Conservation (phyloP, 2,888 invertebrate genomes). For the Thumatha senex region DNA sequence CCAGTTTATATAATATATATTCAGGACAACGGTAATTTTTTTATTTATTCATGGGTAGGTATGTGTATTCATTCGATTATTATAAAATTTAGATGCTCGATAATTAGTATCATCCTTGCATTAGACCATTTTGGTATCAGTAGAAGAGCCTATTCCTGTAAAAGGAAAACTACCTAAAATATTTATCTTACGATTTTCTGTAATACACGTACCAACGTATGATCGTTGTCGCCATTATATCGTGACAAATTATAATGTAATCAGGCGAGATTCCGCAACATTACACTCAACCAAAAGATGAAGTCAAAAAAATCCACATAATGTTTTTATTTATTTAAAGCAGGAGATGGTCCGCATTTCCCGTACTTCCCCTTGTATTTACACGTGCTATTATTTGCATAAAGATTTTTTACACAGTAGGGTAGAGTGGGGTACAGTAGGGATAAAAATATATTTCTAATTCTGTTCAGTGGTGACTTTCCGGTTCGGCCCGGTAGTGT, state of each 20-base stretch:
- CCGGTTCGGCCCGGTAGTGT: constrained; percentile 62
- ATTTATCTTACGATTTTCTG: too few species aligned
- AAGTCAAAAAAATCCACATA: constrained; percentile 27
- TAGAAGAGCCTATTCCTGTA: too few species aligned
- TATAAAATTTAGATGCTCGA: too few species aligned
- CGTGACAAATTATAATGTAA: constrained; percentile 23
- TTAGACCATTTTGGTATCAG: too few species aligned
- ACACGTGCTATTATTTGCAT: constrained; percentile 82
- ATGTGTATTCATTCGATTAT: too few species aligned
- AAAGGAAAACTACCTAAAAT: too few species aligned
- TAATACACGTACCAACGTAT: not conserved
- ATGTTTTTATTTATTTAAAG: constrained; percentile 48
- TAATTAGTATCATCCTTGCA: too few species aligned
- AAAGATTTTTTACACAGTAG: constrained; percentile 67
- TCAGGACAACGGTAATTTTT: too few species aligned
- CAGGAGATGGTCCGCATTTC: constrained; percentile 43
- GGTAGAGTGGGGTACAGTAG: constrained; percentile 59
- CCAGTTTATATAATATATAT: too few species aligned
- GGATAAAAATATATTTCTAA: constrained; percentile 82
- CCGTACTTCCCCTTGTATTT: constrained; percentile 69
- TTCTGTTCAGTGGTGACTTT: constrained; percentile 71
- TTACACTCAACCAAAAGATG: constrained; percentile 27
- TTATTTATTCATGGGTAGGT: too few species aligned
- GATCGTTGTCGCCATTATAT: constrained; percentile 5
- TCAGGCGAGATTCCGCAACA: constrained; percentile 23